Evolutionary conservation across 2,113 vertebrate genomes (phyloP).

Genomic region (Toxostoma redivivum): DNA sequence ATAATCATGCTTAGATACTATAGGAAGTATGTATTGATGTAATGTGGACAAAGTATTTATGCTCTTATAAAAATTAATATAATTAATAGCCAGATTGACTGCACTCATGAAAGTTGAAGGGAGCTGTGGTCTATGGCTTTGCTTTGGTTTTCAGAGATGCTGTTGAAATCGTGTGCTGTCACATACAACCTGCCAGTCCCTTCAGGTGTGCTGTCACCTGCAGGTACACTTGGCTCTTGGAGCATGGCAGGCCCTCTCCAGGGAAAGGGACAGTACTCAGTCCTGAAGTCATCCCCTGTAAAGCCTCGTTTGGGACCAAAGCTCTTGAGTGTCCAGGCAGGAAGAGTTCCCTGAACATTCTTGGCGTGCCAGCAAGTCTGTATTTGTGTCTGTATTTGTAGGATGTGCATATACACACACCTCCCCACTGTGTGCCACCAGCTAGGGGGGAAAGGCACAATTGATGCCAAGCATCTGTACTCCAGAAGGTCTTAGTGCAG

Average conservation of each 20-base stretch:
- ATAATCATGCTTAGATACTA: background rate
- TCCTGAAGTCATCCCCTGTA: constrained; percentile 20
- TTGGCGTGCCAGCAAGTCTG: background rate
- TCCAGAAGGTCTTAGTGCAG: background rate
- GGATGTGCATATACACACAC: background rate
- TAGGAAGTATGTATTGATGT: constrained; percentile 6
- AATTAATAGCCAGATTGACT: background rate
- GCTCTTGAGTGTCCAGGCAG: background rate
- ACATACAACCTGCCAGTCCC: background rate
- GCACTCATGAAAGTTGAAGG: background rate
- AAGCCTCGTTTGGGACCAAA: background rate
- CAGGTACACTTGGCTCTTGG: background rate
- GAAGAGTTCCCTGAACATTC: background rate
- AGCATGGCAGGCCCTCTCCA: background rate
- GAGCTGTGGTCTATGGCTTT: background rate
- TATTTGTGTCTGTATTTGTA: background rate
- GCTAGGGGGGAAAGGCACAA: background rate
- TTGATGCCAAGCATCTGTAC: background rate
- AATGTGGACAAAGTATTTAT: constrained; percentile 32
- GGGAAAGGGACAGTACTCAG: background rate
- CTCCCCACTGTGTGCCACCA: background rate
- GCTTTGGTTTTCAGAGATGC: background rate
- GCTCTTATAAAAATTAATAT: constrained; percentile 6
- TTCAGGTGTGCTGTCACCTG: background rate
- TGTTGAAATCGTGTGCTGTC: background rate